These are phyloP conservation scores for Chaetophractus vellerosus DNA, from an alignment of 2,797 vertebrate species.

Conservation along the genomic window DNA sequence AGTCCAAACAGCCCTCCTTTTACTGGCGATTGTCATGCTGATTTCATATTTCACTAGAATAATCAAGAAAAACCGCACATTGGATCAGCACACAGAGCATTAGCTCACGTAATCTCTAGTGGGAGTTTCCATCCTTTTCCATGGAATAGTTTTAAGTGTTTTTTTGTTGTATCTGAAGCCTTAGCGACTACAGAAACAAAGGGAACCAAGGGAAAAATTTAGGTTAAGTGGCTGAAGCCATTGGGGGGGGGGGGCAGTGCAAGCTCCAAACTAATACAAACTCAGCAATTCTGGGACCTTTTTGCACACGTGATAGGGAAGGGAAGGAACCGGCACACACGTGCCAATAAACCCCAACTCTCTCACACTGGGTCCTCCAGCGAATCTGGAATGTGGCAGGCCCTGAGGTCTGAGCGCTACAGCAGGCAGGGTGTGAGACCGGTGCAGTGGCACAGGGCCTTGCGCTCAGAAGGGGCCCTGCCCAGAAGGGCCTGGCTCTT, in stretches of 20 bases:
- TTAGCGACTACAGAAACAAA: conserved; percentile 15
- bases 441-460: no score
- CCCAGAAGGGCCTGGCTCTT: no score
- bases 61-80: not conserved
- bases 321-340: not conserved
- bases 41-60: conserved; percentile 46
- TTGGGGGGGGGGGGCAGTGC: not conserved
- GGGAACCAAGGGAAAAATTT: conserved; percentile 49
- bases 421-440: not conserved
- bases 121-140: conserved; percentile 47
- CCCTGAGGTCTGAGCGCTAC: not conserved
- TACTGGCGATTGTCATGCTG: not conserved
- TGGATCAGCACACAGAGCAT: not conserved
- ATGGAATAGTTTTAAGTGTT: not conserved
- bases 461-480: not conserved
- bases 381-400: not conserved
- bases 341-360: not conserved
- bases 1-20: not conserved
- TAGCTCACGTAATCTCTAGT: not conserved
- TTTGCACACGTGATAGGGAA: not conserved
- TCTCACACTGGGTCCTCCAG: not conserved
- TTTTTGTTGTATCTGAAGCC: not conserved
- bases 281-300: not conserved
- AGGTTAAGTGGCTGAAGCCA: conserved; percentile 47
- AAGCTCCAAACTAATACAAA: conserved; percentile 13